Evolutionary conservation across 2,113 vertebrate species (phyloP).

Genomic region (Chamaea fasciata): DNA sequence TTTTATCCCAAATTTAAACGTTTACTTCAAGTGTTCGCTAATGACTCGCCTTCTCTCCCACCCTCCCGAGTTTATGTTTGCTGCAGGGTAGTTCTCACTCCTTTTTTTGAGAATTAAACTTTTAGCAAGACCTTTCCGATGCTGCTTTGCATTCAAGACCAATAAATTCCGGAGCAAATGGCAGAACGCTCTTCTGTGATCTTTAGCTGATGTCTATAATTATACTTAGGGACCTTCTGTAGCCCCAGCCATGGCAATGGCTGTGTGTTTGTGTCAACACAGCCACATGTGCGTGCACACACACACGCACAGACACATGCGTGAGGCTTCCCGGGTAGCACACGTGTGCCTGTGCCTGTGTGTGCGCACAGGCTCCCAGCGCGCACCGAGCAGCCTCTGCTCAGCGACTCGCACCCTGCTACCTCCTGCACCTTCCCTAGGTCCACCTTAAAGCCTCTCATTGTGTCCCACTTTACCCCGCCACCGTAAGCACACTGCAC

Average conservation of each 20-base stretch:
- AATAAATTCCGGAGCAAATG: constrained; percentile 45
- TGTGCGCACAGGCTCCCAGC: not conserved
- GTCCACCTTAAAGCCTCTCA: not conserved
- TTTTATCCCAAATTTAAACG: not conserved
- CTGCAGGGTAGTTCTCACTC: not conserved
- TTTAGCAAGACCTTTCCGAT: not conserved
- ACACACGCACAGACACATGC: not conserved
- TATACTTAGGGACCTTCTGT: not conserved
- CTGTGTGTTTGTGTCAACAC: not conserved
- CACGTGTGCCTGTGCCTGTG: not conserved
- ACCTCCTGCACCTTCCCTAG: not conserved
- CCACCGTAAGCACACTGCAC: not conserved
- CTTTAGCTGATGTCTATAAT: constrained; percentile 10
- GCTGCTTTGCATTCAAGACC: constrained; percentile 1
- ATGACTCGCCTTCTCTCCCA: not conserved
- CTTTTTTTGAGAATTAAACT: not conserved
- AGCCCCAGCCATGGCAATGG: not conserved
- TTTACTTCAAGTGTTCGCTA: not conserved
- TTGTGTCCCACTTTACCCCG: not conserved
- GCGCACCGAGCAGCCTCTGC: not conserved
- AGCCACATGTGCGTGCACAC: not conserved
- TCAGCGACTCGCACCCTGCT: not conserved
- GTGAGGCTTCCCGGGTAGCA: not conserved
- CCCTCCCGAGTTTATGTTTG: not conserved
- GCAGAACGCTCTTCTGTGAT: constrained; percentile 3